Evolutionary conservation across 2,888 invertebrate genomes (phyloP), one percentile per base, ranked within the genome.

Genomic region (Orthosia incerta): DNA sequence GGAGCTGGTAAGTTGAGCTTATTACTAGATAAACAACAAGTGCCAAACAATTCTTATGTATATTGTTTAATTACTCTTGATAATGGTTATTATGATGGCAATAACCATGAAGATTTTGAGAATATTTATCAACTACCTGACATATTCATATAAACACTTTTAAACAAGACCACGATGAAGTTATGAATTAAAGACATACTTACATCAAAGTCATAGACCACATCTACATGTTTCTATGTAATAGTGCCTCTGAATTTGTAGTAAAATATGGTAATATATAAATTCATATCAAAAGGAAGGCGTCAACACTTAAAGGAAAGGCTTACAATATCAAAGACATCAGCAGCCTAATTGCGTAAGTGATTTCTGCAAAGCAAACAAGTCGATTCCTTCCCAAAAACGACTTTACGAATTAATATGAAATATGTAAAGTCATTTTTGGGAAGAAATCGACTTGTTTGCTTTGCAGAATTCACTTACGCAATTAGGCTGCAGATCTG

Each of bases 241-340:
- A 7, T 48, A 66, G 13, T 59, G 18, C 2, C 12, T 48, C 2
- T 16, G 15, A 50, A 48, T 20, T 31, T 31, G 13, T 11, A 20
- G 45, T 50, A 39, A 39, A 46, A 48, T 51, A 45, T 55, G 45
- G 12, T 68, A 26, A 46, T 64, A 53, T 48, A 31, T 56, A 48
- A 23, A 26, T 73, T 26, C 13, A 16, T 46, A 23, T 15, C 2
- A 76, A 39, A 75, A 65, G 13, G n/a, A 53, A 51, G 18, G 18
- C 20, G 31, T 18, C 31, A 16, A 23, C 18, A 26, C 26, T 51
- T 45, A 57, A 59, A 57, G 1, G 15, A 65, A 57, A 39, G 23
- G 11, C 4, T 18, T 57, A 53, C 26, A 45, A 70, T 53, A 16
- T 51, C 50, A 64, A 57, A 57, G 18, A 48, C 31, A 51, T 55